Evolutionary conservation across 92 coral and sea anemone species (phyloP), one percentile per base, ranked within the genome.

Genomic region (Epizoanthus ramosus): DNA sequence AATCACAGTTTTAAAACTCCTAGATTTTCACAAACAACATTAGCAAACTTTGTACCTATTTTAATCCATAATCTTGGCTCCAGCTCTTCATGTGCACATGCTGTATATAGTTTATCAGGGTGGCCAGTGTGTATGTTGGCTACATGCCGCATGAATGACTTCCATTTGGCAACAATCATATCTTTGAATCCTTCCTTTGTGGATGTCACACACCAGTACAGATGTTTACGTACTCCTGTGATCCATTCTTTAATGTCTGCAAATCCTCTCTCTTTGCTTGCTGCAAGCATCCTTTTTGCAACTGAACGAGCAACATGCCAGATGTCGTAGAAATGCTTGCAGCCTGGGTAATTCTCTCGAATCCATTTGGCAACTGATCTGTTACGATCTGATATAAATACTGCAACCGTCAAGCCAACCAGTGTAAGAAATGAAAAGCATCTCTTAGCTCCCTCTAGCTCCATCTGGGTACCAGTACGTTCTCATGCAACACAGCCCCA

Each of bases 141-240:
- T 4, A 92, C 89, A 87, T 89, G 95, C 24, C 69, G 88, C 67
- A 89, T 71, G 50, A 92, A 89, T 5, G 95, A 92, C 33, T 39
- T 75, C 92, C 95, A 92, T 66, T 92, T 92, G 14, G 95, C 92
- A 18, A 76, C 79, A 22, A 91, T 88, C 22, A 91, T 52, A 37
- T 59, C 60, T 8, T 83, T 80, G 79, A 88, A 91, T 33, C 94
- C 92, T 18, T 72, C 73, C 31, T 66, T 88, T 14, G 94, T 88
- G 23, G 92, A 88, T 19, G 88, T 85, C 9, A 80, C 90, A 86
- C 94, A 85, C 94, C 94, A 91, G 85, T 85, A 91, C 52, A 91
- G 47, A 54, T 88, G 89, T 13, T 70, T 56, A 17, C 85, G 21
- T 4, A 85, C 80, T 12, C 87, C 91, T 74, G 85, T 88, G 31